These are phyloP conservation scores for Ginglymostoma cirratum DNA, from an alignment of 2,113 vertebrate species.

Conservation along the genomic window DNA sequence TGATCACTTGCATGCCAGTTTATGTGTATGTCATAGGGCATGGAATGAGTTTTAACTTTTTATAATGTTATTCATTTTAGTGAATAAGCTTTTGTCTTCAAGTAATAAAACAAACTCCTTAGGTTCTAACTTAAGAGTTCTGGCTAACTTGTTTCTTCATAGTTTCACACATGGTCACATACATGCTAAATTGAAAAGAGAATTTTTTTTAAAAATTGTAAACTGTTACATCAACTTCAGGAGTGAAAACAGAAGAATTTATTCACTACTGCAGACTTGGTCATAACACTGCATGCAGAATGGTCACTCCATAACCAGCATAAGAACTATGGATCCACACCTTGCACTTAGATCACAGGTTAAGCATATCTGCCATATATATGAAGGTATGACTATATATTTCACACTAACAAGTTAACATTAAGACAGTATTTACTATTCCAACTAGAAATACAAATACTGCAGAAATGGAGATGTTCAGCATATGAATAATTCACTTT, in stretches of 20 bases:
- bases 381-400: neutral
- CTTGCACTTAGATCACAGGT: neutral
- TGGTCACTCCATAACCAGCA: neutral
- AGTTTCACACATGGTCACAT: too few relatives aligned
- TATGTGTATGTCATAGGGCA: too few relatives aligned
- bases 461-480: neutral
- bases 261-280: neutral
- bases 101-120: too few relatives aligned
- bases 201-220: too few relatives aligned
- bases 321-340: neutral
- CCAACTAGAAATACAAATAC: neutral
- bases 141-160: too few relatives aligned
- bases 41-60: too few relatives aligned
- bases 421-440: conserved; percentile 14
- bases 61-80: too few relatives aligned
- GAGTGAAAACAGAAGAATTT: too few relatives aligned
- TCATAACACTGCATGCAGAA: neutral
- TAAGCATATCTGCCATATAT: neutral
- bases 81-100: too few relatives aligned
- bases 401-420: neutral
- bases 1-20: too few relatives aligned
- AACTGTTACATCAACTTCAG: too few relatives aligned
- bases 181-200: neutral
- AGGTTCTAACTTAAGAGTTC: too few relatives aligned
- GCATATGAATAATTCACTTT: neutral